Evolutionary conservation across 2,888 invertebrate genomes (phyloP).

Genomic region (Antheraea assamensis): DNA sequence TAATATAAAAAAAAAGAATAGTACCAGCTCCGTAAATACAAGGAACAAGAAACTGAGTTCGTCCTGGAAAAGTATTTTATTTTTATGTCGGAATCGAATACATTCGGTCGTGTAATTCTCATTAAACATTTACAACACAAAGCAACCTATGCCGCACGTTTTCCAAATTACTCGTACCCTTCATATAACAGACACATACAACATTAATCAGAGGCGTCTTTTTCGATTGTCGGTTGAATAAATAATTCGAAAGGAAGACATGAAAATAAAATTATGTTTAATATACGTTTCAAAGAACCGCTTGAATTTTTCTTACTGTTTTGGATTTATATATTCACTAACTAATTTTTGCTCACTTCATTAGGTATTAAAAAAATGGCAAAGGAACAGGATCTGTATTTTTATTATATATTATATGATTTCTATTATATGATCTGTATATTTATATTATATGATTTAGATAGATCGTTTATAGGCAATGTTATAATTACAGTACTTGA

Average conservation of each 20-base stretch:
- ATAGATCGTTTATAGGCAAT: too few relatives aligned
- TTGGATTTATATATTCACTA: not conserved
- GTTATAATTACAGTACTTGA: too few relatives aligned
- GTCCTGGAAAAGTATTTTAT: not conserved
- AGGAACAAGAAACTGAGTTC: not conserved
- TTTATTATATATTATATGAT: too few relatives aligned
- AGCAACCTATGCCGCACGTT: not conserved
- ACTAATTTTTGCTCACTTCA: too few relatives aligned
- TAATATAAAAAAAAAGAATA: too few relatives aligned
- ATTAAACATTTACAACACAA: conserved; percentile 2
- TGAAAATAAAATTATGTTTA: not conserved
- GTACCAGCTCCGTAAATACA: not conserved
- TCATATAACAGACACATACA: conserved; percentile 6
- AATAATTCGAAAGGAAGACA: not conserved
- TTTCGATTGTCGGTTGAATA: not conserved
- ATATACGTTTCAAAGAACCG: too few relatives aligned
- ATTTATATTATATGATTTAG: too few relatives aligned
- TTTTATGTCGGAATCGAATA: not conserved
- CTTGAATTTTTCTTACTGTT: too few relatives aligned
- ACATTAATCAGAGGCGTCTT: conserved; percentile 2
- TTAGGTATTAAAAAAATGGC: too few relatives aligned
- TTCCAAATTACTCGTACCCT: conserved; percentile 7
- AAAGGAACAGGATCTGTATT: too few relatives aligned
- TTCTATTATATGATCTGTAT: too few relatives aligned
- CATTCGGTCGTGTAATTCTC: not conserved